A percentile compares a stretch with the other conserved stretches of the same genome.
phyloP scores from a whole-genome alignment of 2,888 invertebrate genomes.

The Trypoxylon attenuatum region DNA sequence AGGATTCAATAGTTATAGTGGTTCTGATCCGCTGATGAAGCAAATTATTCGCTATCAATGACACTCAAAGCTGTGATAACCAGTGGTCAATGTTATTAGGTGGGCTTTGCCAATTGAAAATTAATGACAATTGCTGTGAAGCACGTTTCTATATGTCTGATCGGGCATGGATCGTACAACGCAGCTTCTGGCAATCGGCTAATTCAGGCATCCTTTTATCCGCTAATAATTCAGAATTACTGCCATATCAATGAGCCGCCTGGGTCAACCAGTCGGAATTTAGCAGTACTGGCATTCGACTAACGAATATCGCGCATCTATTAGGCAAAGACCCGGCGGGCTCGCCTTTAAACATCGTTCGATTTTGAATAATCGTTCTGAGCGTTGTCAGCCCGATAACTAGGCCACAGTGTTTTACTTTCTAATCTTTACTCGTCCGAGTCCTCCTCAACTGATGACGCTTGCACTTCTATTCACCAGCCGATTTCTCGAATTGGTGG shows the following conservation, averaged over 20 bases:
- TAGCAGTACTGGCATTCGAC: background rate
- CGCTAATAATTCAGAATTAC: constrained; percentile 44
- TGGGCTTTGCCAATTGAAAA: constrained; percentile 10
- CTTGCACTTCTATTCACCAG: too few relatives aligned
- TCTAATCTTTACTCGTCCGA: too few relatives aligned
- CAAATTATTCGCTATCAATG: background rate
- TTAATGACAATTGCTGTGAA: constrained; percentile 16
- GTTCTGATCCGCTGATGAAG: too few relatives aligned
- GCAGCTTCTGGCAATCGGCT: constrained; percentile 29
- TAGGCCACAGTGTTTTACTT: too few relatives aligned
- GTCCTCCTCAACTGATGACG: too few relatives aligned
- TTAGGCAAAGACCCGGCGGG: background rate
- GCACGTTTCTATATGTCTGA: background rate
- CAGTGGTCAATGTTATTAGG: constrained; percentile 26
- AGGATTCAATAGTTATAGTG: too few relatives aligned
- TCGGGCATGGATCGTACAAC: constrained; percentile 30
- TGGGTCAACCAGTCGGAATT: constrained; percentile 18
- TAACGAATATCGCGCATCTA: background rate
- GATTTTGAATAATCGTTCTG: background rate
- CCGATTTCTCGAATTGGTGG: too few relatives aligned
- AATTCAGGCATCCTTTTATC: constrained; percentile 29
- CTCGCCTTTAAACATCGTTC: background rate
- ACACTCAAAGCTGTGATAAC: constrained; percentile 9
- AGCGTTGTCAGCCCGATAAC: too few relatives aligned
- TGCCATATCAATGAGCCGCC: constrained; percentile 8